Evolutionary conservation across 2,888 invertebrate species (phyloP).

Genomic region (Campoletis raptor): DNA sequence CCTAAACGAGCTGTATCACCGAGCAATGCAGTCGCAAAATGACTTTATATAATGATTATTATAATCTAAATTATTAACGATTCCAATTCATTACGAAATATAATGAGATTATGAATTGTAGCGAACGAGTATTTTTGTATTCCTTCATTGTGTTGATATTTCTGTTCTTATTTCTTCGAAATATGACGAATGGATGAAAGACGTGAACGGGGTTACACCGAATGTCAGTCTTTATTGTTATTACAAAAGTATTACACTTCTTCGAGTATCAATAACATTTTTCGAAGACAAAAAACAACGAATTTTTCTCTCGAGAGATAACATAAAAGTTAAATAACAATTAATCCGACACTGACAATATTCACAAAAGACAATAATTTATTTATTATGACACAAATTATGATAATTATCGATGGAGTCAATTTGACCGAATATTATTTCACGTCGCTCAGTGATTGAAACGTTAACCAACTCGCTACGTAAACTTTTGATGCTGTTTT

Average conservation of each 20-base stretch:
- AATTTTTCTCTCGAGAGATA: slow-evolving; percentile 34
- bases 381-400: slow-evolving; percentile 29
- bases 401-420: slow-evolving; percentile 14
- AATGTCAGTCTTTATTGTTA: slow-evolving; percentile 61
- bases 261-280: slow-evolving; percentile 18
- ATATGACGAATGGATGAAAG: background rate
- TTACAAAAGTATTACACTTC: slow-evolving; percentile 59
- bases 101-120: slow-evolving; percentile 69
- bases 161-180: background rate
- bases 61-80: slow-evolving; percentile 67
- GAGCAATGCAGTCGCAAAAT: slow-evolving; percentile 65
- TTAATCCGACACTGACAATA: slow-evolving; percentile 40
- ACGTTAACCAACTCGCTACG: slow-evolving; percentile 40
- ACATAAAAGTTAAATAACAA: slow-evolving; percentile 43
- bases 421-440: slow-evolving; percentile 33
- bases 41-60: slow-evolving; percentile 71
- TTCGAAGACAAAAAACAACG: slow-evolving; percentile 16
- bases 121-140: background rate
- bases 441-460: slow-evolving; percentile 28
- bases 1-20: slow-evolving; percentile 66
- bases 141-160: slow-evolving; percentile 9
- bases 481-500: background rate
- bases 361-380: slow-evolving; percentile 36
- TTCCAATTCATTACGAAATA: slow-evolving; percentile 69
- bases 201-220: slow-evolving; percentile 8